Evolutionary conservation across 2,113 vertebrate genomes (phyloP).

Genomic region (Pedetes capensis): DNA sequence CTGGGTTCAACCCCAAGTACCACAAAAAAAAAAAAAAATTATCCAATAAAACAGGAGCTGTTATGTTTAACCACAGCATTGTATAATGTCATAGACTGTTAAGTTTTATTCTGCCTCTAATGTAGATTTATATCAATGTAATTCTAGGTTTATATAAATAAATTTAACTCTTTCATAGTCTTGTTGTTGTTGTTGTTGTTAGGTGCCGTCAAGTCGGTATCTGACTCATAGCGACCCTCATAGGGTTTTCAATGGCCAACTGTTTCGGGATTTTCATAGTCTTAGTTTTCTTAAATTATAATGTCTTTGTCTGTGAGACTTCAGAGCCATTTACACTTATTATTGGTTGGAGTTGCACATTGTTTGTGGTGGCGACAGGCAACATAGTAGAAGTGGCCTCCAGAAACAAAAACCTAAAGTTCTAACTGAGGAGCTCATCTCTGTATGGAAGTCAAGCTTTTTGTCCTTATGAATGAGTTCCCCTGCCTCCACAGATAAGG

Average conservation of each 20-base stretch:
- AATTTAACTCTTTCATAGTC: too few species aligned
- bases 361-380: background rate
- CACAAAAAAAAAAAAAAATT: too few species aligned
- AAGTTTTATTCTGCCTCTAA: constrained; percentile 37
- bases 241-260: too few species aligned
- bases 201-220: too few species aligned
- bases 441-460: background rate
- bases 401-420: background rate
- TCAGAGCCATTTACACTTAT: background rate
- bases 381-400: background rate
- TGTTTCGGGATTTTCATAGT: too few species aligned
- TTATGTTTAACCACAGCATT: background rate
- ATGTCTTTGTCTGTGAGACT: background rate
- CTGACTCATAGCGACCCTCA: too few species aligned
- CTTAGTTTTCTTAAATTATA: constrained; percentile 38
- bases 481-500: background rate
- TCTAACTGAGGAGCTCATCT: background rate
- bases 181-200: too few species aligned
- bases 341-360: background rate
- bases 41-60: background rate
- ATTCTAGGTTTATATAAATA: background rate
- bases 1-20: too few species aligned
- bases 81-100: background rate
- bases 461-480: background rate
- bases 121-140: too few species aligned